Evolutionary conservation across 2,888 invertebrate genomes (phyloP), one percentile per base, ranked within the genome.

Genomic region (Rhagophthalmus giganteus): DNA sequence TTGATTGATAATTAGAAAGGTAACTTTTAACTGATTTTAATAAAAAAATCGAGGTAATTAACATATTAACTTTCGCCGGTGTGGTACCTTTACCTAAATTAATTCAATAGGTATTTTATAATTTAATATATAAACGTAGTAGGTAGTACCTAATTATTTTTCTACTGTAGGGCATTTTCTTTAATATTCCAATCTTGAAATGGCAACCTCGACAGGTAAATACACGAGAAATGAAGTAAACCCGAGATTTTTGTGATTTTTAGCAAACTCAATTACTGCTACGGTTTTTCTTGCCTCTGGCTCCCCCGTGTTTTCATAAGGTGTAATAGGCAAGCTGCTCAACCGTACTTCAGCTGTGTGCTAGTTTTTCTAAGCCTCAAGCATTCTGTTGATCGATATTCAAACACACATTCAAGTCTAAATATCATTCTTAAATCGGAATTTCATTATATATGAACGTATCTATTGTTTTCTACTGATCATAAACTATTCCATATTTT

Each of bases 181-280:
- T 25, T 30, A 24, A 46, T 42, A 33, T 46, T 45, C 16, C 28
- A 30, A 26, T 48, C 33, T 25, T 24, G 26, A 40, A 40, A 35
- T 37, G 34, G 24, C 31, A 39, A 27, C 31, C 39, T 39, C 32
- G 14, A 27, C 35, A 53, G 50, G 52, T 47, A 35, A 40, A 44
- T 42, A 35, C 35, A 45, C 53, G 48, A 20, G 49, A 56, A 31
- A 54, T 32, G 38, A 46, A 54, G 54, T 48, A 51, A 55, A 32
- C 27, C 61, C 47, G 62, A 65, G 68, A 69, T 67, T 68, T 69
- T 69, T 69, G 69, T 69, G 68, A 68, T 69, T 69, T 69, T 69
- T 69, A 68, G 64, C 67, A 58, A 68, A 69, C 64, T 65, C 68
- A 68, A 69, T 69, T 69, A 68, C 61, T 53, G 60, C 41, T 39